Evolutionary conservation across 2,888 invertebrate species (phyloP).

Genomic region (Rhaphigaster nebulosa): DNA sequence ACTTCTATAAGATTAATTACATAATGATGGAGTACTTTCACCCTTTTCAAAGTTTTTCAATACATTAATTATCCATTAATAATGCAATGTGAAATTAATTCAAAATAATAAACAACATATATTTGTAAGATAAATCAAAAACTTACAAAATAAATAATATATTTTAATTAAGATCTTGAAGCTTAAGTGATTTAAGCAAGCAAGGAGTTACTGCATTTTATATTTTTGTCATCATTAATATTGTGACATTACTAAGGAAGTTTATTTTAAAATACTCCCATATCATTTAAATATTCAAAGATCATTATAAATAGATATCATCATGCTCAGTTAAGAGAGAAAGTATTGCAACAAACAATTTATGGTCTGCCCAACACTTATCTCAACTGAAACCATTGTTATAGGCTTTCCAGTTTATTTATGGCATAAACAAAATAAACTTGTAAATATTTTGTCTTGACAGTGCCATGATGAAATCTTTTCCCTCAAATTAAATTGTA

Average conservation of each 20-base stretch:
- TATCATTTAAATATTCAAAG: not conserved
- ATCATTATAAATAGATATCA: not conserved
- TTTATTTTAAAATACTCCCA: not conserved
- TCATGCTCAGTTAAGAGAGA: not conserved
- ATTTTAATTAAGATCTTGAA: not conserved
- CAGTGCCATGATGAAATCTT: not conserved
- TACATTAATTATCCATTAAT: not conserved
- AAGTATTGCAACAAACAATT: not conserved
- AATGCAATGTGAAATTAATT: not conserved
- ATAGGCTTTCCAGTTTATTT: not conserved
- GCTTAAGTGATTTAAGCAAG: not conserved
- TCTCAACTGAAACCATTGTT: not conserved
- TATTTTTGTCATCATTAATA: not conserved
- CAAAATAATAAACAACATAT: not conserved
- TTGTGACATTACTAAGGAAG: not conserved
- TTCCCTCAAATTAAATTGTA: conserved; percentile 20
- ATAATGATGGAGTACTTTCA: not conserved
- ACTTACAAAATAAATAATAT: not conserved
- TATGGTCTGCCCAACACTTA: not conserved
- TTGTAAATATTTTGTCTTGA: not conserved
- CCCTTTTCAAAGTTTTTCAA: not conserved
- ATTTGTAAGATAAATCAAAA: not conserved
- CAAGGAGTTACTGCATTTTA: not conserved
- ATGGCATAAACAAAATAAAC: not conserved
- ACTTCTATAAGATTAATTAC: not conserved